Percentiles rank a stretch among this genome's conserved stretches.
These are phyloP conservation scores for Zingel zingel DNA, from an alignment of 2,113 vertebrate species.

Conservation along the genomic window DNA sequence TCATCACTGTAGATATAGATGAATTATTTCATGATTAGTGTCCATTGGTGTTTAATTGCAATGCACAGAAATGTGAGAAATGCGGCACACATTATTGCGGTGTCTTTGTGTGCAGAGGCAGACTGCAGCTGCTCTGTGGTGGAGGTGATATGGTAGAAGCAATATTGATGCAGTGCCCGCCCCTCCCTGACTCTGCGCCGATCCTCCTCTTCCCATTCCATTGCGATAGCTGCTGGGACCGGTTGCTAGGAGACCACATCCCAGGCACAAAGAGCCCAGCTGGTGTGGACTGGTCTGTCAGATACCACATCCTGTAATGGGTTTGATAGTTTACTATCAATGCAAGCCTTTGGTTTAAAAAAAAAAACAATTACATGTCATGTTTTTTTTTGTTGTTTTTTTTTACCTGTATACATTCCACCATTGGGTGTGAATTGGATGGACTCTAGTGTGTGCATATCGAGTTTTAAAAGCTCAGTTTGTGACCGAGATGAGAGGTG, in stretches of 20 bases:
- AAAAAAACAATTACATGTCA: neutral
- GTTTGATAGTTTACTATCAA: conserved; percentile 70
- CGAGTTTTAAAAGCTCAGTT: neutral
- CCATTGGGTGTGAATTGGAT: conserved; percentile 7
- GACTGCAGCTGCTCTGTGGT: conserved; percentile 73
- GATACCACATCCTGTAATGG: conserved; percentile 82
- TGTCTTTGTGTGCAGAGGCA: conserved; percentile 74
- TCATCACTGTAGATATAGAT: conserved; percentile 12
- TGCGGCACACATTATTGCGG: conserved; percentile 41
- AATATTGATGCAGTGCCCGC: conserved; percentile 83
- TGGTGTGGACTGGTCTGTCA: conserved; percentile 89
- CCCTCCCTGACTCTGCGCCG: conserved; percentile 77
- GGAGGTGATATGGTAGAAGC: conserved; percentile 75
- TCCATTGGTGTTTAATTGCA: conserved; percentile 14
- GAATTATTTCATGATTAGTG: neutral
- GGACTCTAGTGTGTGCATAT: neutral
- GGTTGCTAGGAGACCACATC: conserved; percentile 96
- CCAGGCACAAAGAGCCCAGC: conserved; percentile 94
- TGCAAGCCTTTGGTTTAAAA: conserved; percentile 57
- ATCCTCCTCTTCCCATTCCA: conserved; percentile 83
- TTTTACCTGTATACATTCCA: conserved; percentile 22
- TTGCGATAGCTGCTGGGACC: conserved; percentile 90
- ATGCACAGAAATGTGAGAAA: conserved; percentile 43
- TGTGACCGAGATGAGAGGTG: conserved; percentile 4
- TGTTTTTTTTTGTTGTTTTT: conserved; percentile 34